Percentiles rank a stretch among this genome's conserved stretches.
phyloP scores from a whole-genome alignment of 2,888 invertebrate genomes.

The Punctoribates punctum region DNA sequence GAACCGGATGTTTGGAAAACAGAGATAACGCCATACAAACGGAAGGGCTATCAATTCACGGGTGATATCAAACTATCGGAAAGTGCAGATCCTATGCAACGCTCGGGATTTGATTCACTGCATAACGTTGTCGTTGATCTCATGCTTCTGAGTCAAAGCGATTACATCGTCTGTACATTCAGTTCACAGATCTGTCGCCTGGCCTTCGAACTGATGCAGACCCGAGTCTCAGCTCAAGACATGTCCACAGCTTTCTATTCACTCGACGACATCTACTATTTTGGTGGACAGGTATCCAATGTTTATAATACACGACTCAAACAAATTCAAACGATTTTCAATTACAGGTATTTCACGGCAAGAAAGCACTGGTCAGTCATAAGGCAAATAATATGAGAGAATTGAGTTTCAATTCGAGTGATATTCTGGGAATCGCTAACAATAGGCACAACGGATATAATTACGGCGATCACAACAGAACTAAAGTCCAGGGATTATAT shows the following conservation, averaged over 20 bases:
- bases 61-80: conserved; percentile 47
- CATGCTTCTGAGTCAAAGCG: conserved; percentile 79
- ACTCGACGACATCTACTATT: conserved; percentile 96
- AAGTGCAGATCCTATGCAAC: conserved; percentile 46
- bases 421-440: conserved; percentile 83
- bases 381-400: conserved; percentile 60
- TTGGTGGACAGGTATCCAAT: conserved; percentile 72
- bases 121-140: conserved; percentile 90
- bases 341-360: conserved; percentile 34
- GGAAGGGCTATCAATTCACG: conserved; percentile 46
- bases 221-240: conserved; percentile 48
- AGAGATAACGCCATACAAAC: conserved; percentile 26
- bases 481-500: conserved; percentile 6
- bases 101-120: conserved; percentile 85
- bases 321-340: neutral
- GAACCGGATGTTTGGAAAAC: conserved; percentile 45
- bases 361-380: conserved; percentile 67
- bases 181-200: conserved; percentile 98
- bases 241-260: conserved; percentile 69
- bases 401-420: conserved; percentile 68
- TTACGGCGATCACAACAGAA: conserved; percentile 17
- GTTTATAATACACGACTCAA: conserved; percentile 71
- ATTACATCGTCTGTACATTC: conserved; percentile 96
- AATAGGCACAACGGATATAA: conserved; percentile 92
- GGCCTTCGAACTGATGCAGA: conserved; percentile 96